A percentile compares a stretch with the other conserved stretches of the same genome.
Conservation (phyloP, 2,113 vertebrate species). For the Craseonycteris thonglongyai region DNA sequence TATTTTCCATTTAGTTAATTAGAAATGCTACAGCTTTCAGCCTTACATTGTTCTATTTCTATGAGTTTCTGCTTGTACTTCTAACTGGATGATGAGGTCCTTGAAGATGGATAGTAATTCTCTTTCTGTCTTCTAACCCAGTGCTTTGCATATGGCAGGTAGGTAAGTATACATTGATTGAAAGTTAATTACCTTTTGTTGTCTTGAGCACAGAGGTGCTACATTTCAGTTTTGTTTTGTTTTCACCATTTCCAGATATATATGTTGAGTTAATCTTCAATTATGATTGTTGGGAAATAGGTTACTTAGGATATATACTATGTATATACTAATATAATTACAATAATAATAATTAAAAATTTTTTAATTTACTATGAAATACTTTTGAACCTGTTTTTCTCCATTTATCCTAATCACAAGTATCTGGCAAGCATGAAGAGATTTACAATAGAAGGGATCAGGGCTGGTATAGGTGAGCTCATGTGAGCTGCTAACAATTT, state of each 20-base stretch:
- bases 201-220: not conserved
- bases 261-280: not conserved
- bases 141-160: not conserved
- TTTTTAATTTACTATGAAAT: not conserved
- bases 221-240: not conserved
- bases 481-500: not conserved
- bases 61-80: not conserved
- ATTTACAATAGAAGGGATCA: not conserved
- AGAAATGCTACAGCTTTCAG: not conserved
- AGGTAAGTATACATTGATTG: not conserved
- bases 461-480: not conserved
- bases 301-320: not conserved
- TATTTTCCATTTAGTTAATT: not conserved
- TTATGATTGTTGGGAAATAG: not conserved
- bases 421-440: not conserved
- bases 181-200: not conserved
- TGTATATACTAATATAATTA: not conserved
- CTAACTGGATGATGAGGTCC: not conserved
- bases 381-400: not conserved
- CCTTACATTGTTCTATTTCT: not conserved
- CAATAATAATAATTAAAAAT: not conserved
- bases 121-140: not conserved
- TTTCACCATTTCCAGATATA: not conserved
- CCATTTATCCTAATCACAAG: not conserved
- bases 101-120: not conserved